Percentiles rank a stretch among this genome's conserved stretches.
phyloP scores from a whole-genome alignment of 2,888 invertebrate species.

The Hyposoter dolosus region DNA sequence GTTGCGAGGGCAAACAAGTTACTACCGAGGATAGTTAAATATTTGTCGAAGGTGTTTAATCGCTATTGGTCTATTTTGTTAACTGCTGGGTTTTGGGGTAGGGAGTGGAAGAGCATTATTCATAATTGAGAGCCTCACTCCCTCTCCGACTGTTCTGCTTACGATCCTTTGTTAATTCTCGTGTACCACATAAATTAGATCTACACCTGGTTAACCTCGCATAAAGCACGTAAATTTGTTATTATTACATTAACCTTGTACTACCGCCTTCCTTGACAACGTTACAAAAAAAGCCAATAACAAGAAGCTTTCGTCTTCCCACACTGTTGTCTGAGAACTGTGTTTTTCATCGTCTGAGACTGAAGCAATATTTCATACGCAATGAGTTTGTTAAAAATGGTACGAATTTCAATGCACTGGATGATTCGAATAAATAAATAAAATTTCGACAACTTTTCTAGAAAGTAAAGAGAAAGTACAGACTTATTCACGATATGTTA shows the following conservation, averaged over 20 bases:
- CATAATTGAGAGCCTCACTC: constrained; percentile 51
- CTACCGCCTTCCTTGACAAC: too few relatives aligned
- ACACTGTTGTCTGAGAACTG: not conserved
- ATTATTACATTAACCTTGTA: not conserved
- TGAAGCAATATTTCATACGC: too few relatives aligned
- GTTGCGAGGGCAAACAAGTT: constrained; percentile 39
- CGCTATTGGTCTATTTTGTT: constrained; percentile 49
- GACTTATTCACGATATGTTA: too few relatives aligned
- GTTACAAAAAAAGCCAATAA: not conserved
- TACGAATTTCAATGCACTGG: too few relatives aligned
- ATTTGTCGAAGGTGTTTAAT: constrained; percentile 69
- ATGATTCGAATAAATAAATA: not conserved
- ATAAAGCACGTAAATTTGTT: not conserved
- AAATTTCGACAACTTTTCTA: not conserved
- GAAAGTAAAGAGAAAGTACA: too few relatives aligned
- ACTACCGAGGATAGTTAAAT: constrained; percentile 59
- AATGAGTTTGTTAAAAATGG: too few relatives aligned
- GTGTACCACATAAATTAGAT: constrained; percentile 1
- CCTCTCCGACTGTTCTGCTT: not conserved
- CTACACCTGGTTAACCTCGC: not conserved
- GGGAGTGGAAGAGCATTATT: constrained; percentile 13
- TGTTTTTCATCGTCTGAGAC: not conserved
- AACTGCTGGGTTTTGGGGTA: constrained; percentile 4
- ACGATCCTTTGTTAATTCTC: constrained; percentile 22
- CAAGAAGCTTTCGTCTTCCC: not conserved